phyloP scores from a whole-genome alignment of 1,140 invertebrate genomes.

The Hirudo medicinalis region DNA sequence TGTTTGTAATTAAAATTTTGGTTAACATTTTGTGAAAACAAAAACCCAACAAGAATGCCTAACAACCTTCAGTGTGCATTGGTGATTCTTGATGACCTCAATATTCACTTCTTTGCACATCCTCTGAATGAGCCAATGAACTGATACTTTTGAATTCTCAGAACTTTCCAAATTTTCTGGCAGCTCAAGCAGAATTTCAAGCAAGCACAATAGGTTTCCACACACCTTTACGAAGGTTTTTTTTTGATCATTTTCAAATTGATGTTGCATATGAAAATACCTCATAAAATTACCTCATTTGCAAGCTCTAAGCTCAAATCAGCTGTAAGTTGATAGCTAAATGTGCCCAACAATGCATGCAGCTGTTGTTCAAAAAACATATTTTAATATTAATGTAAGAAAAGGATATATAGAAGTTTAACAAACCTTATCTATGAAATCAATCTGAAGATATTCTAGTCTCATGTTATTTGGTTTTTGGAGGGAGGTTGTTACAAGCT shows the following conservation, averaged over 20 bases:
- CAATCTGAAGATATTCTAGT: too few relatives aligned
- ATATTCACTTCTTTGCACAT: slow-evolving; percentile 55
- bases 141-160: slow-evolving; percentile 27
- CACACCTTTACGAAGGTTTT: too few relatives aligned
- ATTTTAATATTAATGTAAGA: too few relatives aligned
- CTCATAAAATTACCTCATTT: slow-evolving; percentile 30
- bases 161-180: slow-evolving; percentile 33
- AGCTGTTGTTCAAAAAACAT: slow-evolving; percentile 33
- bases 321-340: slow-evolving; percentile 58
- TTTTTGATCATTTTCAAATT: too few relatives aligned
- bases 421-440: too few relatives aligned
- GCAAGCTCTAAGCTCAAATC: slow-evolving; percentile 32
- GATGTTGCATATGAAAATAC: not conserved
- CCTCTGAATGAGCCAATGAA: slow-evolving; percentile 54
- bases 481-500: too few relatives aligned
- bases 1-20: slow-evolving; percentile 29
- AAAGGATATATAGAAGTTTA: too few relatives aligned
- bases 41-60: not conserved
- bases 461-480: too few relatives aligned
- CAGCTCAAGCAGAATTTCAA: too few relatives aligned
- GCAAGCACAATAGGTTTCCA: too few relatives aligned
- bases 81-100: slow-evolving; percentile 51
- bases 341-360: slow-evolving; percentile 55
- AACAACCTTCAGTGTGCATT: slow-evolving; percentile 43
- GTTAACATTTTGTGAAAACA: slow-evolving; percentile 11